Percentiles rank a stretch among this genome's conserved stretches.
phyloP scores from a whole-genome alignment of 2,113 vertebrate species.

The Gyps fulvus region DNA sequence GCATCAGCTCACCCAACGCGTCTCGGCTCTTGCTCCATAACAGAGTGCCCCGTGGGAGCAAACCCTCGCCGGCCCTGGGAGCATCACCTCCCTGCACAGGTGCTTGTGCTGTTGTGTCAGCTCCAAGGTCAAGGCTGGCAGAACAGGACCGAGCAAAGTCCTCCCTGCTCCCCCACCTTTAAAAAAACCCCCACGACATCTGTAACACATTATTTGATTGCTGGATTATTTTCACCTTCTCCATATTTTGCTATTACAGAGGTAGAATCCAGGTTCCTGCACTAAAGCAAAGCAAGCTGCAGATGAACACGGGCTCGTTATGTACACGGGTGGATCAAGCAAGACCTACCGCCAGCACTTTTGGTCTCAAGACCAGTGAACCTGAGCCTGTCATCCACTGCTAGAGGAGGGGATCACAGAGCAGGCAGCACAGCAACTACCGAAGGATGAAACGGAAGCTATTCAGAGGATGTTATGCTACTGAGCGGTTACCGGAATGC shows the following conservation, averaged over 20 bases:
- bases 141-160: neutral
- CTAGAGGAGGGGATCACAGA: neutral
- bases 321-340: rapidly evolving
- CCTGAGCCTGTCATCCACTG: rapidly evolving
- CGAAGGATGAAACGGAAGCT: neutral
- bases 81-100: rapidly evolving
- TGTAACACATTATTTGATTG: rapidly evolving
- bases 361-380: rapidly evolving
- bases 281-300: rapidly evolving
- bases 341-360: neutral
- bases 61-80: neutral
- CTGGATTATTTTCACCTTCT: neutral
- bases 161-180: neutral
- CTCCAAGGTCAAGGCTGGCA: neutral
- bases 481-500: rapidly evolving
- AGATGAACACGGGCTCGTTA: rapidly evolving
- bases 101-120: rapidly evolving
- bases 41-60: rapidly evolving
- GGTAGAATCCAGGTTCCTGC: neutral
- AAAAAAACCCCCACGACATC: neutral
- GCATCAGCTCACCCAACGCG: neutral
- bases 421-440: neutral
- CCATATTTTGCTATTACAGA: rapidly evolving
- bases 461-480: rapidly evolving
- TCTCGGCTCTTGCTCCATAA: neutral